Conservation (phyloP, 2,888 invertebrate genomes). For the Apamea crenata region DNA sequence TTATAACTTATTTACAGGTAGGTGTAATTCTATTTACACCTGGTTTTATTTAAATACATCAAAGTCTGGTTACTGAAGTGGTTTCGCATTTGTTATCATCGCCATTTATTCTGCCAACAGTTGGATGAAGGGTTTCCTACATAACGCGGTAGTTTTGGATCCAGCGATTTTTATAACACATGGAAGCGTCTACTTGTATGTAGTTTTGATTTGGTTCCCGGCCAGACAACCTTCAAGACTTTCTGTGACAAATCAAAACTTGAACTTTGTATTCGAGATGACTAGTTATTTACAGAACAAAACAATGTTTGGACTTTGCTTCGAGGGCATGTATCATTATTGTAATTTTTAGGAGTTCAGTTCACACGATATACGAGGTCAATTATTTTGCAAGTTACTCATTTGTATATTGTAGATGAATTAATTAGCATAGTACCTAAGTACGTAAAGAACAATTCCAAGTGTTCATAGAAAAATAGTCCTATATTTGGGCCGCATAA, state of each 20-base stretch:
- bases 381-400: slow-evolving; percentile 6
- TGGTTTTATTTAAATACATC: background rate
- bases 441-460: background rate
- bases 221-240: background rate
- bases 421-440: slow-evolving; percentile 2
- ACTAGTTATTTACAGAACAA: background rate
- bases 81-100: background rate
- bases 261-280: background rate
- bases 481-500: background rate
- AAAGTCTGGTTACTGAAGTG: background rate
- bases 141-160: background rate
- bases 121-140: background rate
- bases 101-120: background rate
- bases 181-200: background rate
- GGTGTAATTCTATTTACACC: slow-evolving; percentile 12
- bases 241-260: background rate
- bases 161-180: background rate
- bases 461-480: background rate
- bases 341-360: slow-evolving; percentile 23
- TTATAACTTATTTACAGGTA: slow-evolving; percentile 17
- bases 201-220: too few species aligned
- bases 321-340: background rate
- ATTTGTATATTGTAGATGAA: background rate
- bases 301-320: slow-evolving; percentile 27
- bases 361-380: slow-evolving; percentile 29